Evolutionary conservation across 2,888 invertebrate species (phyloP).

Genomic region (Pollenia griseotomentosa): DNA sequence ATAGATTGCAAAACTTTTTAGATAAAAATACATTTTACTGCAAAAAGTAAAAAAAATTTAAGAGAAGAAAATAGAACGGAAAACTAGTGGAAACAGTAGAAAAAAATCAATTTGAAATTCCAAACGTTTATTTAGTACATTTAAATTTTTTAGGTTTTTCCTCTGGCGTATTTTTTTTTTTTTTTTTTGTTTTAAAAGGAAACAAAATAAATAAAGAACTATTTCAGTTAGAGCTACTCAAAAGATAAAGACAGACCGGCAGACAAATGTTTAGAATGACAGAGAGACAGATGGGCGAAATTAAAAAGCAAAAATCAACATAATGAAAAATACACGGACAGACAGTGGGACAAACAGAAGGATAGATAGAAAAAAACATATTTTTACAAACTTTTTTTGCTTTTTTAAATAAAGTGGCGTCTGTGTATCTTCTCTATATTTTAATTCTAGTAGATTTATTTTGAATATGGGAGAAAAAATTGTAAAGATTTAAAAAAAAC

Average conservation of each 20-base stretch:
- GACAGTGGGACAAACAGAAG: constrained; percentile 21
- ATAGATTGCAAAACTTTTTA: neutral
- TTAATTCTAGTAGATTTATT: constrained; percentile 48
- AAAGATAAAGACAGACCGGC: constrained; percentile 44
- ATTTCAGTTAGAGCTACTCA: constrained; percentile 39
- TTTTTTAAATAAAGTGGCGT: constrained; percentile 63
- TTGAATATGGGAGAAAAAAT: constrained; percentile 4
- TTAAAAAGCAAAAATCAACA: constrained; percentile 49
- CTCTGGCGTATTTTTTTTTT: constrained; percentile 19
- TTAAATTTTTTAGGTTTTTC: constrained; percentile 45
- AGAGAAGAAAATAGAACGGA: constrained; percentile 3
- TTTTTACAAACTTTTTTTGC: neutral
- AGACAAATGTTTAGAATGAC: constrained; percentile 51
- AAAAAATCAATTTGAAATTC: constrained; percentile 64
- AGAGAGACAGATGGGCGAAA: constrained; percentile 50
- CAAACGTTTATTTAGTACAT: constrained; percentile 56
- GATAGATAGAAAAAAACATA: constrained; percentile 29
- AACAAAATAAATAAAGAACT: constrained; percentile 26
- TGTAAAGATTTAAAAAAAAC: neutral
- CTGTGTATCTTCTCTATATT: constrained; percentile 53
- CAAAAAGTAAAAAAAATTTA: neutral
- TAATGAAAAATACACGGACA: constrained; percentile 25
- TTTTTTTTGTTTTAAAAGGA: too few relatives aligned
- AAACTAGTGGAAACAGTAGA: constrained; percentile 22
- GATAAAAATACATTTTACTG: constrained; percentile 25